Base-by-base conservation (phyloP, 1,140 invertebrate genomes). In the Mycetomoellerius zeteki region DNA sequence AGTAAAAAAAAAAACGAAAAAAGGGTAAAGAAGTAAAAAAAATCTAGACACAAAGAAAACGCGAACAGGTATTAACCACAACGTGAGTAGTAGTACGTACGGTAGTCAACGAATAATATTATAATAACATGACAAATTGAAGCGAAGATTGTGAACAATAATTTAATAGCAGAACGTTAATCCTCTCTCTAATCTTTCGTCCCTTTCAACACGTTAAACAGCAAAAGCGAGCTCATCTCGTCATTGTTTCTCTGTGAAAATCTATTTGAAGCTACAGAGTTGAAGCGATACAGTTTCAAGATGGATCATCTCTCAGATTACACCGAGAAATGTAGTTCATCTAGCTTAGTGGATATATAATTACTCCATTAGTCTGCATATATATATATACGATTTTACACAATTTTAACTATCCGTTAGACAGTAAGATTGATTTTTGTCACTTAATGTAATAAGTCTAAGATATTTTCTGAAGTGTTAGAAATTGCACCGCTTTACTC, bases 61-160 rank as follows among this genome's bases (percentile, higher is more conserved):
- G n/a, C 27, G 69, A 73, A 84, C 71, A 60, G 54, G 14, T 47
- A 84, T 84, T 62, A 75, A 84, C 69, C 37, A 73, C 37, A 75
- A 84, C 37, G 80, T 60, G 62, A 73, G 52, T 30, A 60, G 3
- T n/a, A 60, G 7, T 82, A 84, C 69, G 69, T 84, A 81, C 65
- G 65, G 65, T 81, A 84, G 80, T 84, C 80, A 84, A 84, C 37
- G 54, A 84, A 75, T 84, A 73, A 73, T 81, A 67, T 69, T 43
- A 69, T 30, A 62, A 65, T 24, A 81, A 73, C 27, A 60, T 47
- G 37, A 84, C 54, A 60, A 60, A 84, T 5, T 75, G n/a, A 60
- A 73, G 10, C 47, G 12, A 73, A 82, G 54, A 21, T 24, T 64
- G 21, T 19, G 16, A 60, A 50, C 54, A 60, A 82, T 58, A 71